These are phyloP conservation scores for Peromyscus polionotus DNA, from an alignment of 2,113 vertebrate genomes.

Conservation along the genomic window DNA sequence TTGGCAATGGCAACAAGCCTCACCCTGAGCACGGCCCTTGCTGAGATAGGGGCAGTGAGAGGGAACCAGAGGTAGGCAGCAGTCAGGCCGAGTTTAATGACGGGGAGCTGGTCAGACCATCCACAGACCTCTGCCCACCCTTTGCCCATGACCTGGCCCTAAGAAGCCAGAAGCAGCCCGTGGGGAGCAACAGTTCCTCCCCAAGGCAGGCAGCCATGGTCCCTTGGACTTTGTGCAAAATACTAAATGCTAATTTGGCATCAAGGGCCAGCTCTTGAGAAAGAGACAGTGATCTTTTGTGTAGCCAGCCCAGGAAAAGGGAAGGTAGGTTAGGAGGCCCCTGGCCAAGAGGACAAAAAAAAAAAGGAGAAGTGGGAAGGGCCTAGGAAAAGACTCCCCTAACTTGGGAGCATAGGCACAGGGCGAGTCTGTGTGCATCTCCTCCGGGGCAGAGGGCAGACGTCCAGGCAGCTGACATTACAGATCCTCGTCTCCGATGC, in stretches of 20 bases:
- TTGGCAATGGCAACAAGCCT: conserved; percentile 64
- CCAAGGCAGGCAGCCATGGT: conserved; percentile 73
- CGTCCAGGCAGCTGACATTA: conserved; percentile 84
- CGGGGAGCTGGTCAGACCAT: conserved; percentile 66
- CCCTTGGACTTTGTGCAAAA: conserved; percentile 82
- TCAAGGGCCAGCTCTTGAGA: conserved; percentile 71
- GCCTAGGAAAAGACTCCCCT: conserved; percentile 75
- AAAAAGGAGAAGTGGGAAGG: conserved; percentile 60
- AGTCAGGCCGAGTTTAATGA: conserved; percentile 84
- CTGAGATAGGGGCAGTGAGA: conserved; percentile 69
- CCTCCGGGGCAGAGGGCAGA: conserved; percentile 57
- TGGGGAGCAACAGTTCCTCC: conserved; percentile 57
- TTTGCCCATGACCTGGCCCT: conserved; percentile 65
- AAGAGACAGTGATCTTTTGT: conserved; percentile 54
- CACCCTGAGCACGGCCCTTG: conserved; percentile 27
- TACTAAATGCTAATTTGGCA: conserved; percentile 88
- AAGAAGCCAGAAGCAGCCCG: conserved; percentile 80
- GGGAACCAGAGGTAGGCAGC: conserved; percentile 79
- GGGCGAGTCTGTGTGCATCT: conserved; percentile 74
- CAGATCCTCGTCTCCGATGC: conserved; percentile 98
- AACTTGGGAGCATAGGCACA: conserved; percentile 83
- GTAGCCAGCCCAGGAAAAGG: conserved; percentile 52
- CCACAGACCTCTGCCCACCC: conserved; percentile 79
- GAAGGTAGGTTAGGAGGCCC: conserved; percentile 55
- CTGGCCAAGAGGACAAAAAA: conserved; percentile 62